Conservation (phyloP, 2,113 vertebrate species). For the Tachysurus fulvidraco region DNA sequence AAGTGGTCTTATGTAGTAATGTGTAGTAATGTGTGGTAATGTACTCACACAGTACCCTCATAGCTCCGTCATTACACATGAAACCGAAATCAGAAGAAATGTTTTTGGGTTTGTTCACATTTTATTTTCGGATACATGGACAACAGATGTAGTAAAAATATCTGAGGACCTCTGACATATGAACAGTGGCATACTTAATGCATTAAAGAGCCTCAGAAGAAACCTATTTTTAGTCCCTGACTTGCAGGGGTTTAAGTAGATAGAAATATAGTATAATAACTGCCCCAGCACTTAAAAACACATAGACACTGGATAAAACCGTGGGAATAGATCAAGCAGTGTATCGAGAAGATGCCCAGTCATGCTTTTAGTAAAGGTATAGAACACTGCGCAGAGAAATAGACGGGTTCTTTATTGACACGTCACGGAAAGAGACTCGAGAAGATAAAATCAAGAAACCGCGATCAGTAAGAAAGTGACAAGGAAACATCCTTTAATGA, state of each 20-base stretch:
- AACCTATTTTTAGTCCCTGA: background rate
- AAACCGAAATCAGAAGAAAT: too few species aligned
- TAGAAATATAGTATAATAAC: background rate
- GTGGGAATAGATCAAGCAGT: background rate
- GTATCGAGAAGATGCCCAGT: background rate
- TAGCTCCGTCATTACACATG: background rate
- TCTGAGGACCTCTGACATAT: slow-evolving; percentile 1
- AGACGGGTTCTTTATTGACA: background rate
- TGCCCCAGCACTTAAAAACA: background rate
- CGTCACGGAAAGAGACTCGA: background rate
- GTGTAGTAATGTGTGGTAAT: too few species aligned
- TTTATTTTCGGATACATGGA: too few species aligned
- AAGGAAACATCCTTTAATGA: background rate
- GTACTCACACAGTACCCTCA: too few species aligned
- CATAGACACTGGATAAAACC: background rate
- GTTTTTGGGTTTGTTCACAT: background rate
- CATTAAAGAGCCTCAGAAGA: background rate
- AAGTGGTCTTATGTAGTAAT: too few species aligned
- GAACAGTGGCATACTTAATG: background rate
- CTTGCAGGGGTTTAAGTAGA: background rate
- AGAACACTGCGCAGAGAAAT: background rate
- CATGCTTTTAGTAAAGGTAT: background rate
- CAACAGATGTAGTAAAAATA: background rate
- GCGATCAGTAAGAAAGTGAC: background rate
- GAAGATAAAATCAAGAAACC: background rate